phyloP scores from a whole-genome alignment of 2,888 invertebrate genomes.

The Drosophila anceps region DNA sequence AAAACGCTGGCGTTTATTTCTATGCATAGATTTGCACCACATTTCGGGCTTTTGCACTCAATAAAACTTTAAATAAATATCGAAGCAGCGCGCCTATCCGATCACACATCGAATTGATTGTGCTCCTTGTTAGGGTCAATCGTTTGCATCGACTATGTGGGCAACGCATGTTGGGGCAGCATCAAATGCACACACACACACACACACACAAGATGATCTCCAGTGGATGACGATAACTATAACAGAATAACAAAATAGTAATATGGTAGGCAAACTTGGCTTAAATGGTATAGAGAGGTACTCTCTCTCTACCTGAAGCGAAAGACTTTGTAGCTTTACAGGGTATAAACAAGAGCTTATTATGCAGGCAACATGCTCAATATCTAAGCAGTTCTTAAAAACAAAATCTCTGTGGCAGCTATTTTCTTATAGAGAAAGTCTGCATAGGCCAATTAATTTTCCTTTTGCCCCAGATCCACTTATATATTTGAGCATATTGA shows the following conservation, averaged over 20 bases:
- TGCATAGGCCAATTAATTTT: neutral
- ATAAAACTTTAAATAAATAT: slow-evolving; percentile 68
- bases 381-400: too few relatives aligned
- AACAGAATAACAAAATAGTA: neutral
- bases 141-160: slow-evolving; percentile 13
- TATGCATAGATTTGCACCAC: slow-evolving; percentile 73
- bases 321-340: neutral
- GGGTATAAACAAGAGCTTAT: neutral
- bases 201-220: neutral
- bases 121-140: slow-evolving; percentile 23
- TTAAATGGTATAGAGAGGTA: too few relatives aligned
- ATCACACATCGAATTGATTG: slow-evolving; percentile 33
- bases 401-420: neutral
- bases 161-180: slow-evolving; percentile 1
- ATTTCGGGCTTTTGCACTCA: slow-evolving; percentile 69
- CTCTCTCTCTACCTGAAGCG: too few relatives aligned
- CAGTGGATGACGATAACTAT: neutral
- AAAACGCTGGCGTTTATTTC: slow-evolving; percentile 61
- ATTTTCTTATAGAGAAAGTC: neutral
- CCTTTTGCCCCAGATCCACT: neutral
- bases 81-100: slow-evolving; percentile 34
- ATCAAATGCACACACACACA: neutral
- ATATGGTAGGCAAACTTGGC: neutral
- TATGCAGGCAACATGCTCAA: too few relatives aligned
- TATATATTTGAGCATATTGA: neutral